Conservation (phyloP, 2,113 vertebrate genomes). For the Neomonachus schauinslandi region DNA sequence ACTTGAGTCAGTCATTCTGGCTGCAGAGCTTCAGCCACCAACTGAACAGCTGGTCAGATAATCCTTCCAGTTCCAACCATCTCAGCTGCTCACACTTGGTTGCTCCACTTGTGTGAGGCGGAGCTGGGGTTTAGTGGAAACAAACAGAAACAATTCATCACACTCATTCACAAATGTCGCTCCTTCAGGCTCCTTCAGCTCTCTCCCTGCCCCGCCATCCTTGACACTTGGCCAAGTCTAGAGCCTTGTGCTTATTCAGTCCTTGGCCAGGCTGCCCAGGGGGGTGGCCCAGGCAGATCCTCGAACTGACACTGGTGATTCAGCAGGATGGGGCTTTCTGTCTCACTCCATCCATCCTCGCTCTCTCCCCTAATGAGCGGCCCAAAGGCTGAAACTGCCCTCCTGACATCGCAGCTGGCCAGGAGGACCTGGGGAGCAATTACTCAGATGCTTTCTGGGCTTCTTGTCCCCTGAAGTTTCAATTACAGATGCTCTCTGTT, state of each 20-base stretch:
- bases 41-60: not conserved
- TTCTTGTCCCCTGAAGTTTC: conserved; percentile 31
- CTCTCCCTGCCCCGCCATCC: not conserved
- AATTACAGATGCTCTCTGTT: conserved; percentile 32
- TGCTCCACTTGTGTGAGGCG: not conserved
- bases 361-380: conserved; percentile 29
- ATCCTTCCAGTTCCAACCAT: not conserved
- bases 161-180: conserved; percentile 7
- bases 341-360: not conserved
- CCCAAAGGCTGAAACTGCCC: conserved; percentile 13
- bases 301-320: not conserved
- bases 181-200: not conserved
- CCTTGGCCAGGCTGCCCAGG: not conserved
- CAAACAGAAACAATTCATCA: conserved; percentile 54
- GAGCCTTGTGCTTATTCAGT: not conserved
- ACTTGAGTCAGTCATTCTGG: not conserved
- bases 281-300: not conserved
- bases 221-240: conserved; percentile 11
- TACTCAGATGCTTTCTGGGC: not conserved
- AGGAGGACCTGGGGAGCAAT: not conserved
- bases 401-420: conserved; percentile 19
- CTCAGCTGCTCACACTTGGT: not conserved
- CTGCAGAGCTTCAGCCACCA: not conserved
- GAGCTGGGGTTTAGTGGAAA: conserved; percentile 37
- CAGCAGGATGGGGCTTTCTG: not conserved